A percentile compares a stretch with the other conserved stretches of the same genome.
These are phyloP conservation scores for Pseudopleuronectes americanus DNA, from an alignment of 2,797 vertebrate species.

Conservation along the genomic window DNA sequence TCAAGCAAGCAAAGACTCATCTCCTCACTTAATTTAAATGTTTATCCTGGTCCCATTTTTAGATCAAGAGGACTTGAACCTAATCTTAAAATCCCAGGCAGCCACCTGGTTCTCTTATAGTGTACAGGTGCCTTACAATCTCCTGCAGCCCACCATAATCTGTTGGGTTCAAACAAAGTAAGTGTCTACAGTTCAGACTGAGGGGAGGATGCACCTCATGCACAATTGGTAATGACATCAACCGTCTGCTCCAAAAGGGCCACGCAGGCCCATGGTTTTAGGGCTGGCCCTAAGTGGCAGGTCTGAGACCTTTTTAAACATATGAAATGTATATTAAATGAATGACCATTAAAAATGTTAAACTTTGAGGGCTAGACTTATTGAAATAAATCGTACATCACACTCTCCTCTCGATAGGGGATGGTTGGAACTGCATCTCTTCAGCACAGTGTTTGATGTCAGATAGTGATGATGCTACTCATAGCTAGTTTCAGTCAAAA, in stretches of 20 bases:
- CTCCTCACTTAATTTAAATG: conserved; percentile 16
- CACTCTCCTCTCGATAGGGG: no score
- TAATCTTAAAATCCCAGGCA: conserved; percentile 45
- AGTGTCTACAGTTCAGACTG: conserved; percentile 21
- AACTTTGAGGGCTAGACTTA: no score
- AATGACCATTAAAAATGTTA: no score
- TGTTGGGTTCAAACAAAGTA: conserved; percentile 47
- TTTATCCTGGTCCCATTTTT: conserved; percentile 35
- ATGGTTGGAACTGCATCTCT: no score
- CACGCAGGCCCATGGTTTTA: background rate
- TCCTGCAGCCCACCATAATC: conserved; percentile 40
- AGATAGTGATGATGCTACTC: no score
- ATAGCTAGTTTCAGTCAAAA: no score
- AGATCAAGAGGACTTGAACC: conserved; percentile 38
- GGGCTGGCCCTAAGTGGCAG: conserved; percentile 3
- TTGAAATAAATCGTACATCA: no score
- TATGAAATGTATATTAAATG: no score
- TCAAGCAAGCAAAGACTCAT: conserved; percentile 33
- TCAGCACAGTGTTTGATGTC: no score
- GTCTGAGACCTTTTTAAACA: background rate
- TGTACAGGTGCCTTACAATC: conserved; percentile 41
- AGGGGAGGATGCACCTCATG: conserved; percentile 19
- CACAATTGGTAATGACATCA: conserved; percentile 53
- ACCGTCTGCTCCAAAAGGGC: conserved; percentile 35
- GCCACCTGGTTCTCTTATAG: conserved; percentile 38